phyloP scores from a whole-genome alignment of 1,140 invertebrate genomes.

The Parapsyche elsis region DNA sequence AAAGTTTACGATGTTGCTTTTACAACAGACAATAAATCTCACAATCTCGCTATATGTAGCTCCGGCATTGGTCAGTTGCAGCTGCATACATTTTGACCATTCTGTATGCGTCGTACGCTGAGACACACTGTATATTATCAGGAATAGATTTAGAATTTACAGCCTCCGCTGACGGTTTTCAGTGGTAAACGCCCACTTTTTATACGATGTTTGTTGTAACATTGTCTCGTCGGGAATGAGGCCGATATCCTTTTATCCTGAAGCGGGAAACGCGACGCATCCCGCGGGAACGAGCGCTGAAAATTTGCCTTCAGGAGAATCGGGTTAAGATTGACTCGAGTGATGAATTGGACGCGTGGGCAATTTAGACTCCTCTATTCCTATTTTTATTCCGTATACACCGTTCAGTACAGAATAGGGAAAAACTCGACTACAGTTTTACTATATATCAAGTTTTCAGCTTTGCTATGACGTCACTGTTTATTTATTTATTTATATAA shows the following conservation, averaged over 20 bases:
- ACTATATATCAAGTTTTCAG: too few species aligned
- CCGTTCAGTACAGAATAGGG: too few species aligned
- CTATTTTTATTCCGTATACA: too few species aligned
- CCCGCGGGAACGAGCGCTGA: background rate
- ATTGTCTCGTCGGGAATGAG: background rate
- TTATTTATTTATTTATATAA: too few species aligned
- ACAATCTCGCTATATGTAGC: too few species aligned
- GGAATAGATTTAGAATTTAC: constrained; percentile 8
- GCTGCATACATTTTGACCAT: too few species aligned
- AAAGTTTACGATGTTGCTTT: too few species aligned
- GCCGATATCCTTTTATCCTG: constrained; percentile 10
- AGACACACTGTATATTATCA: background rate
- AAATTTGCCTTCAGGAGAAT: constrained; percentile 9
- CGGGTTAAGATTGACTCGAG: constrained; percentile 3
- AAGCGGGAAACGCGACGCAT: background rate
- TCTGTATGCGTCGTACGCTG: background rate
- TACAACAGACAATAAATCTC: too few species aligned
- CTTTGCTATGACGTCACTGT: too few species aligned
- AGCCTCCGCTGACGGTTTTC: background rate
- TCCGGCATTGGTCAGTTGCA: too few species aligned
- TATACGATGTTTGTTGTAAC: too few species aligned
- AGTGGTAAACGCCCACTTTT: background rate
- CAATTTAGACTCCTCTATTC: background rate
- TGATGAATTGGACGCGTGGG: background rate
- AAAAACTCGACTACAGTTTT: too few species aligned